phyloP scores from a whole-genome alignment of 2,113 vertebrate genomes.

The Pimephales promelas region DNA sequence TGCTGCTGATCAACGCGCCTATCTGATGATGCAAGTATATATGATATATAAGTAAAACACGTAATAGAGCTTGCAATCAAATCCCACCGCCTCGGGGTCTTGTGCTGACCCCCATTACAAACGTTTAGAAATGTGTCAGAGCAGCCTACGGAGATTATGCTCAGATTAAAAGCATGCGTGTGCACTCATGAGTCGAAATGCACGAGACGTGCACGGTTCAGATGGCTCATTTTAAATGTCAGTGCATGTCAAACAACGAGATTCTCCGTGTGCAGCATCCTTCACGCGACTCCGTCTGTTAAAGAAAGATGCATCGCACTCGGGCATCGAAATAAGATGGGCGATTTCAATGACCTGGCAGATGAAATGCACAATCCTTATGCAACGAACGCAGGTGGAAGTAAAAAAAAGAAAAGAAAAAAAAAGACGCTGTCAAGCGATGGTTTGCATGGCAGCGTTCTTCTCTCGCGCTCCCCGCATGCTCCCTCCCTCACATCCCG shows the following conservation, averaged over 20 bases:
- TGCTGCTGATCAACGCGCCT: background rate
- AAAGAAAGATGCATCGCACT: constrained; percentile 1
- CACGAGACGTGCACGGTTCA: constrained; percentile 14
- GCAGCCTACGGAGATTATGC: constrained; percentile 10
- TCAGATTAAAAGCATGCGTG: constrained; percentile 3
- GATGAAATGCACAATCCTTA: background rate
- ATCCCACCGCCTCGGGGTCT: constrained; percentile 10
- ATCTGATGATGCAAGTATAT: background rate
- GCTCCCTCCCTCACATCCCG: constrained; percentile 46
- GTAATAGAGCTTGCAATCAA: background rate
- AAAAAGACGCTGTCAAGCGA: constrained; percentile 28
- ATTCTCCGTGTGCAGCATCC: constrained; percentile 33
- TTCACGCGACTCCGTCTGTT: background rate
- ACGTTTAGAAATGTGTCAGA: constrained; percentile 29
- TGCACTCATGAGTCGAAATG: constrained; percentile 8
- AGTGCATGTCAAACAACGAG: constrained; percentile 32
- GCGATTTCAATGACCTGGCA: background rate
- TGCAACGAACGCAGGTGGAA: constrained; percentile 5
- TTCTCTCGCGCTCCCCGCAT: constrained; percentile 38
- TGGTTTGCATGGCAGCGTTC: constrained; percentile 35
- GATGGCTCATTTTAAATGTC: constrained; percentile 31
- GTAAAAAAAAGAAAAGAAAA: background rate
- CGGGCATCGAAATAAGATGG: background rate
- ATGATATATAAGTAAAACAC: background rate
- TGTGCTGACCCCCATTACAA: constrained; percentile 33